These are phyloP conservation scores for Neodiprion fabricii DNA, from an alignment of 1,140 invertebrate species.

Conservation along the genomic window DNA sequence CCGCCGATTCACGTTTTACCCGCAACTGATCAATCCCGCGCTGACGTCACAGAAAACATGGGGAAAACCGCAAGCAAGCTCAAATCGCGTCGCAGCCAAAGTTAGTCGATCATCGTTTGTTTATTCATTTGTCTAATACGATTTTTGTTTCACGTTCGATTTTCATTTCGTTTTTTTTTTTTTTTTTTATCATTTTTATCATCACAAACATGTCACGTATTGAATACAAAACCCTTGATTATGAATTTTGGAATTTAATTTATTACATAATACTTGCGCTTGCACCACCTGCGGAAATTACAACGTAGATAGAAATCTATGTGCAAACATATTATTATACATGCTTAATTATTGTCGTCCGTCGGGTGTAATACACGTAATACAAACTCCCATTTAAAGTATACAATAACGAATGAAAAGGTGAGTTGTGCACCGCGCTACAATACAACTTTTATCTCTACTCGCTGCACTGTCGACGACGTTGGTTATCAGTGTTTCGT, in stretches of 20 bases:
- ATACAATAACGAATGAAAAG: neutral
- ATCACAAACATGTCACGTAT: neutral
- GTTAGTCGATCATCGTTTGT: conserved; percentile 40
- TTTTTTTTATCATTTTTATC: neutral
- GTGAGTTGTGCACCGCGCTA: neutral
- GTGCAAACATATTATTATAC: no score
- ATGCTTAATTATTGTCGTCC: no score
- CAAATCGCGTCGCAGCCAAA: conserved; percentile 50
- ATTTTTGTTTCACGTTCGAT: neutral
- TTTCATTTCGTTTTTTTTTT: neutral
- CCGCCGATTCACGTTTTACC: no score
- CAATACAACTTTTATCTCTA: no score
- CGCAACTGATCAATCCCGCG: neutral
- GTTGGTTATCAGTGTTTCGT: neutral
- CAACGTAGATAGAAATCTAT: no score
- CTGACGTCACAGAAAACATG: conserved; percentile 36
- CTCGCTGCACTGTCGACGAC: no score
- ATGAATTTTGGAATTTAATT: no score
- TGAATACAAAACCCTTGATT: neutral
- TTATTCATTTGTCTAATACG: neutral
- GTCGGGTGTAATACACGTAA: no score
- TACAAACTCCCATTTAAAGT: no score
- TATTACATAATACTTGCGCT: no score
- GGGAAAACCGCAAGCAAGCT: conserved; percentile 55
- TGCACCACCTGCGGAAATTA: no score